Evolutionary conservation across 2,888 invertebrate genomes (phyloP).

Genomic region (Pedicia rivosa): DNA sequence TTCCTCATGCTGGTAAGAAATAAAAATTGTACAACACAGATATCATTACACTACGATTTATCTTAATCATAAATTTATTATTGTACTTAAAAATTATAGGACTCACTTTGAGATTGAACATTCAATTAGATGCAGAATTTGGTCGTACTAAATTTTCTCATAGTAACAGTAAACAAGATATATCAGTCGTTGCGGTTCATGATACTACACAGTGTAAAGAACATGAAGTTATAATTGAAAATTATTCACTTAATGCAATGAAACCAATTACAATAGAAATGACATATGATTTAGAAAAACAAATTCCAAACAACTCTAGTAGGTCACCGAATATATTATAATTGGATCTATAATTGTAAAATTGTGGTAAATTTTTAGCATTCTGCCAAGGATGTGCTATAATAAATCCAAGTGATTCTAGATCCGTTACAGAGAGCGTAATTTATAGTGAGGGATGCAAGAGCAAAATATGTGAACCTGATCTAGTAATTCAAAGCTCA

Average conservation of each 20-base stretch:
- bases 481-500: conserved; percentile 21
- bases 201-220: conserved; percentile 23
- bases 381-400: conserved; percentile 29
- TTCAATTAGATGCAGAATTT: conserved; percentile 22
- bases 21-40: no score
- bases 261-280: conserved; percentile 29
- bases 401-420: conserved; percentile 26
- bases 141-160: conserved; percentile 23
- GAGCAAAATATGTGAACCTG: conserved; percentile 26
- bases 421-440: conserved; percentile 22
- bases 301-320: conserved; percentile 24
- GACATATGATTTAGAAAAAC: conserved; percentile 24
- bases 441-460: conserved; percentile 29
- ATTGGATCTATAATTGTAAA: no score
- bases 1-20: no score
- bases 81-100: no score
- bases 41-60: no score
- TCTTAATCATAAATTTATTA: no score
- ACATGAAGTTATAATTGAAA: conserved; percentile 22
- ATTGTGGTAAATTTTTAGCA: no score
- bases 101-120: no score
- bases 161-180: conserved; percentile 20
- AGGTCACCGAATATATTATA: no score
- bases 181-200: conserved; percentile 18
- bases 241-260: conserved; percentile 27